Base-by-base conservation (phyloP, 2,113 vertebrate genomes). In the Stegastes partitus region DNA sequence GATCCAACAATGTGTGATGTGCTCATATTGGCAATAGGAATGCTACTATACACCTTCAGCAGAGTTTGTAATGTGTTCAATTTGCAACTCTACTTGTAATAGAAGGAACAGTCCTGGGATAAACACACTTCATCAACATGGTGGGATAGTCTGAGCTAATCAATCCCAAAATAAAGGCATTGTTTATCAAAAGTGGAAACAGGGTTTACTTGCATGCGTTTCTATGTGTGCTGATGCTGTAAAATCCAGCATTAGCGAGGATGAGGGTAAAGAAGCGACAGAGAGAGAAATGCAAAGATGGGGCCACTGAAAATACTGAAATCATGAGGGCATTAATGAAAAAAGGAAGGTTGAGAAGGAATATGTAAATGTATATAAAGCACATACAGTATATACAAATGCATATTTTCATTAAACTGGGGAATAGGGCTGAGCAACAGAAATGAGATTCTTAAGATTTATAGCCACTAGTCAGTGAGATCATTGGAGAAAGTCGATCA, bases 151-250 rank as follows among this genome's bases (percentile, higher is more conserved):
- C 26, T 53, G 50, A 76, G 26, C 58, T 26, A 22, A 82, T 85
- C 53, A 83, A 82, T 85, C 4, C 4, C 11, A 45, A 49, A 28
- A 75, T 6, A 77, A 68, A 63, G 50, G 22, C 16, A 18, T 50
- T 11, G 68, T 78, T 75, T 55, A 62, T 87, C 68, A 75, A 77
- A 19, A 58, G 51, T 34, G 3, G 19, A 42, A 62, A 31, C n/a
- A 2, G 21, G 15, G 57, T 47, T 18, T 18, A 22, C 2, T 55
- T 59, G 28, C 5, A 18, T 54, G 19, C 56, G 21, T 54, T 26
- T 47, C 5, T 22, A 8, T 28, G 26, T 39, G 14, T 16, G 12
- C 14, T 45, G 59, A 26, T 42, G 26, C 50, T 39, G 45, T 55
- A 16, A 26, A 66, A 64, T 63, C 45, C 64, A n/a, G 39, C 2